Conservation (phyloP, 2,113 vertebrate species). For the Nesoenas mayeri region DNA sequence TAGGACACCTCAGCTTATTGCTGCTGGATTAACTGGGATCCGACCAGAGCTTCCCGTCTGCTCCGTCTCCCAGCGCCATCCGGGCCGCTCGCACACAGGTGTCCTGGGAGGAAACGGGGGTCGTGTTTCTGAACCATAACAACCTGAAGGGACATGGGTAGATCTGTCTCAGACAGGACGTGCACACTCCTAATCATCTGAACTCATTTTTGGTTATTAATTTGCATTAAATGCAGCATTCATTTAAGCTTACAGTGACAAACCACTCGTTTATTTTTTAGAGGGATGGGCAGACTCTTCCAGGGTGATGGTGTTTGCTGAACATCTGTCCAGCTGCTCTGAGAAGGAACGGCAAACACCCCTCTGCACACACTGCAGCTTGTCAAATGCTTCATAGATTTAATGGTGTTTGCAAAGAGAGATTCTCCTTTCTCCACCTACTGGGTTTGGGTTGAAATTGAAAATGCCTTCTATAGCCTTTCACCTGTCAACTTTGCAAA, state of each 20-base stretch:
- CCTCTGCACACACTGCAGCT: neutral
- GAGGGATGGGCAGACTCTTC: neutral
- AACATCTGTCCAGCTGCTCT: neutral
- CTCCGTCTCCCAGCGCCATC: fast-evolving
- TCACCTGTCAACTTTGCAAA: neutral
- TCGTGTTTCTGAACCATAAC: neutral
- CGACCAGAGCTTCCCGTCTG: fast-evolving
- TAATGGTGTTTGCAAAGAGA: neutral
- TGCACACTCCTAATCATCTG: neutral
- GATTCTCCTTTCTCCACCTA: neutral
- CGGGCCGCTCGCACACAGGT: fast-evolving
- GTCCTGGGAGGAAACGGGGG: neutral
- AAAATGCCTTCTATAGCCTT: neutral
- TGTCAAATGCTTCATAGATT: neutral
- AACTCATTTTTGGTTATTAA: neutral
- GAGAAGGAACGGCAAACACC: neutral
- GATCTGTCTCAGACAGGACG: neutral
- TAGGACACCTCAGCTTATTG: neutral
- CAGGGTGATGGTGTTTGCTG: neutral
- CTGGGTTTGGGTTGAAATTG: neutral
- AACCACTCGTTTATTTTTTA: neutral
- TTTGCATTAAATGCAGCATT: neutral
- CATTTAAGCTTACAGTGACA: neutral
- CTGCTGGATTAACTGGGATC: neutral
- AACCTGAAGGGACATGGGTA: neutral